phyloP scores from a whole-genome alignment of 2,113 vertebrate species.

The Salvelinus fontinalis region DNA sequence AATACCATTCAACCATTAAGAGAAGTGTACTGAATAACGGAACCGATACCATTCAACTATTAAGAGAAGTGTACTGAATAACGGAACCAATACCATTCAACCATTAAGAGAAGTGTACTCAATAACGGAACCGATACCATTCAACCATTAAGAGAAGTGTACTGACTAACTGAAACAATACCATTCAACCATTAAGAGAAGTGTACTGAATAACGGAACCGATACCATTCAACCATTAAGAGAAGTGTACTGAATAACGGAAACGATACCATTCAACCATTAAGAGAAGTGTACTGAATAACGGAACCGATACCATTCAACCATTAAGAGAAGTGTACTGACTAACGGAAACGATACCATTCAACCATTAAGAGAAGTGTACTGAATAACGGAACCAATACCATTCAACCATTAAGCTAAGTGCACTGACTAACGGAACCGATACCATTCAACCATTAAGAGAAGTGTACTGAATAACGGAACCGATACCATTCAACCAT shows the following conservation, averaged over 20 bases:
- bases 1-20: not conserved
- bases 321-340: not conserved
- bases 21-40: too few species aligned
- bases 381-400: too few species aligned
- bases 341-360: not conserved
- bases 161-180: too few species aligned
- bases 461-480: too few species aligned
- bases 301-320: not conserved
- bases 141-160: not conserved
- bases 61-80: not conserved
- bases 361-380: not conserved
- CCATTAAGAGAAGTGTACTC: not conserved
- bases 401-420: not conserved
- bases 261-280: not conserved
- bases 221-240: not conserved
- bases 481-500: not conserved
- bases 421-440: too few species aligned
- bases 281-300: not conserved
- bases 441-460: not conserved
- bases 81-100: not conserved
- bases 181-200: not conserved
- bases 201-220: too few species aligned
- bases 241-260: too few species aligned
- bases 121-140: not conserved
- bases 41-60: not conserved